Evolutionary conservation across 2,797 vertebrate genomes (phyloP), one percentile per base, ranked within the genome.

Genomic region (Apogon hyalosoma): DNA sequence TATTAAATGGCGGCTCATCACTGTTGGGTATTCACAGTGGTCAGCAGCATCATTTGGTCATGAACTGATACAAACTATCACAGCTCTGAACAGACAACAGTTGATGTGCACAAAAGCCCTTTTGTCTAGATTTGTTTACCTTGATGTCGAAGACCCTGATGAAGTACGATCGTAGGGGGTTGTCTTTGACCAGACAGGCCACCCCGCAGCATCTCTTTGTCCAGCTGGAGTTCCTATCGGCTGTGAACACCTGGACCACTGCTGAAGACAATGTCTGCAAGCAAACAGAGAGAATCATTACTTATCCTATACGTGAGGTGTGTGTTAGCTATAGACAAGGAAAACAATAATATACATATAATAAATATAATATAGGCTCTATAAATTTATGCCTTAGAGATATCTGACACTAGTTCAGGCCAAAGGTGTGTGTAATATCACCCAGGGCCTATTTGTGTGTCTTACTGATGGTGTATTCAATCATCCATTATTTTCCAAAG

Each of bases 181-280:
- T 98, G 95, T 99, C 98, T 92, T 99, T 99, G 82, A 99, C 95
- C 88, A 99, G 93, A 89, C 96, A 98, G 83, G 95, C 96, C 86
- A 98, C 97, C 0, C 98, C 98, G 73, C 97, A 98, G 89, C 97
- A 97, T 66, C 90, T 96, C 93, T 98, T 99, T 58, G 75, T 92
- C 98, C 98, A 99, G 86, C 91, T 80, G 49, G 92, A 93, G 88
- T 95, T 96, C 61, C 96, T 94, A 40, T 98, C 97, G 28, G 95
- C 95, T 54, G 88, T 92, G 64, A 93, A 99, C 57, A 98, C 95
- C 77, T 99, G 98, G 73, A 97, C 95, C 88, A 99, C 96, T 6
- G 95, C 96, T 14, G 97, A 95, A 63, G 88, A 94, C 92, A 99
- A 91, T 0, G 95, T 91, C 98, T 99, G 84, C 2, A 80, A 33